Percentiles rank a stretch among this genome's conserved stretches.
phyloP scores from a whole-genome alignment of 2,797 vertebrate species.

The Amblyraja radiata region DNA sequence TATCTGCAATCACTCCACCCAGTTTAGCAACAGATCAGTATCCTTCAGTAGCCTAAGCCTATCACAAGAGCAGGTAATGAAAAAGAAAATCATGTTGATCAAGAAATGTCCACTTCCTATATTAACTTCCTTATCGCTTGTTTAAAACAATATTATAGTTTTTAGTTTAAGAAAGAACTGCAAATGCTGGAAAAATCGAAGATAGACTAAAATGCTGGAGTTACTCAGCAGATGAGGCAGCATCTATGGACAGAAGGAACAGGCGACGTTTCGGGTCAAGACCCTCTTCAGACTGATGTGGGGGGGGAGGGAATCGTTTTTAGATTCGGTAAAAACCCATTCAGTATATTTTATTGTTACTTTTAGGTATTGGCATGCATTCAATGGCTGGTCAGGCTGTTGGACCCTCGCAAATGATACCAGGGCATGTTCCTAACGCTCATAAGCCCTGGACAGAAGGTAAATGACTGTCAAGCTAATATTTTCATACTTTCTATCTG shows the following conservation, averaged over 20 bases:
- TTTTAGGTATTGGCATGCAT: slow-evolving; percentile 63
- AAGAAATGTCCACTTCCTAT: not conserved
- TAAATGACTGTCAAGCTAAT: slow-evolving; percentile 42
- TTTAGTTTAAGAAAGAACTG: too few relatives aligned
- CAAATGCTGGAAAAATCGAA: too few relatives aligned
- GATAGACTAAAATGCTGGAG: too few relatives aligned
- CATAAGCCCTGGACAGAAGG: slow-evolving; percentile 74
- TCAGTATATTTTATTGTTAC: slow-evolving; percentile 5
- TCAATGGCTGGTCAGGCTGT: slow-evolving; percentile 57
- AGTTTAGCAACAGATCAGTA: too few relatives aligned
- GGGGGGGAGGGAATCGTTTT: too few relatives aligned
- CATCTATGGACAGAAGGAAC: too few relatives aligned
- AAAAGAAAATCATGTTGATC: not conserved
- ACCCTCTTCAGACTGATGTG: too few relatives aligned
- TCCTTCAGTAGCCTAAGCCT: too few relatives aligned
- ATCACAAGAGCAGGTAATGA: not conserved
- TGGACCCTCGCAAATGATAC: slow-evolving; percentile 62
- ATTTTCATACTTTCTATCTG: not conserved
- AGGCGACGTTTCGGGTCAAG: too few relatives aligned
- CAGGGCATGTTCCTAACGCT: slow-evolving; percentile 60
- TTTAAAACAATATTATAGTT: too few relatives aligned
- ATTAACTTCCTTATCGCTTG: not conserved
- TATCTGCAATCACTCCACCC: too few relatives aligned
- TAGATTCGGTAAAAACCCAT: not conserved
- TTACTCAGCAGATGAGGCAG: too few relatives aligned